Base-by-base conservation (phyloP, 2,113 vertebrate genomes). In the Pterocles orientalis region DNA sequence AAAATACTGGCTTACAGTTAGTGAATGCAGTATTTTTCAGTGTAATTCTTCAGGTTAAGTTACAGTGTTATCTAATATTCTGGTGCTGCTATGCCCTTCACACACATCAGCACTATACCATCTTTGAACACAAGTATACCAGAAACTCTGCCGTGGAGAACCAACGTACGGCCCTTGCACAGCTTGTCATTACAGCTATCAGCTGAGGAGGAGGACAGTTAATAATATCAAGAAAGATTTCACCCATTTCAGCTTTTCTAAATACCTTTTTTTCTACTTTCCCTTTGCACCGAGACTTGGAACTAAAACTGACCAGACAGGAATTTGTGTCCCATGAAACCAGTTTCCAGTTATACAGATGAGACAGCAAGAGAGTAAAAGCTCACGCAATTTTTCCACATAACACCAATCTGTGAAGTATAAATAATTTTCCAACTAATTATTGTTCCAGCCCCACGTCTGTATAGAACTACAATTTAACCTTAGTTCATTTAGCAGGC, bases 291-390 rank as follows among this genome's bases (percentile, higher is more conserved):
- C 61, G 70, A 68, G 77, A n/a, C 73, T 77, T 94, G 94, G 95
- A 96, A 90, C 81, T 87, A 69, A 94, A 95, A 94, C 88, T 88
- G 78, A 89, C 81, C 89, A 96, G 92, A 79, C 91, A 89, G 89
- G 94, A 96, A 96, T 82, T 26, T 95, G 21, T 54, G 57, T 60
- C 94, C 91, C 88, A 77, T 26, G 88, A 84, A 86, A 91, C 57
- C 76, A 25, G 57, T 88, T 90, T 95, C 88, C 91, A 97, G 80
- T 96, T 89, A 51, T 21, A 79, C 45, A 82, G 43, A 87, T 83
- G 89, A 96, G 83, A 87, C 83, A 79, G 61, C 53, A 76, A 48
- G 69, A 43, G 64, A 64, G 13, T 68, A 66, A 94, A 83, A 94
- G 69, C 81, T 91, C 92, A 85, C 69, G 61, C 41, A 10, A 20